Evolutionary conservation across 1,140 invertebrate genomes (phyloP), one percentile per base, ranked within the genome.

Genomic region (Magallana ariakensis): DNA sequence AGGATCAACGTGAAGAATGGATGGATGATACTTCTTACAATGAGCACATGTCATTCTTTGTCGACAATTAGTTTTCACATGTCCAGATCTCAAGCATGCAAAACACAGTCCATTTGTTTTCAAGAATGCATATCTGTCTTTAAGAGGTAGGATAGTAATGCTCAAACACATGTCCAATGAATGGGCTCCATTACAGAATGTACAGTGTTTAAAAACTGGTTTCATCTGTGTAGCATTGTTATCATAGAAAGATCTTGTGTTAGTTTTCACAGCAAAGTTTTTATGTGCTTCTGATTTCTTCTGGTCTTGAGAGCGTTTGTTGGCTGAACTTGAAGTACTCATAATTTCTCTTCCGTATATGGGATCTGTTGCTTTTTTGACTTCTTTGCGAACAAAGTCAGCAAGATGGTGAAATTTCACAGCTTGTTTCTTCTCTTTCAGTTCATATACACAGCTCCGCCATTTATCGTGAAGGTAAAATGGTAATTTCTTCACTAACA

Each of bases 391-490:
- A 13, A 90, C 86, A 81, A 90, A 90, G 13, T 84, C 53, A 15
- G 87, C 85, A 10, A 87, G 80, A 19, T 80, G 66, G 9, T 54
- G 16, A 62, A 89, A 87, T 16, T 58, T 82, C 0, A 90, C 84
- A 54, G 46, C 22, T 33, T 53, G 60, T 16, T 16, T 22, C 19
- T 6, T 53, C 53, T 57, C 60, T 87, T n/a, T n/a, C 66, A 54
- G 60, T 26, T 87, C 80, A n/a, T 87, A 87, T 5, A 87, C 86
- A 53, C 84, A 55, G 46, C 82, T 88, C 11, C 90, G 22, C 86
- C 88, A 89, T 81, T 81, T 87, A 0, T 89, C 86, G 54, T 89
- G 90, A 2, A 89, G 46, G 19, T 87, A 80, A 26, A 85, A 81
- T 53, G 55, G 75, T 66, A 81, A 62, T 22, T 86, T 86, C 16